A percentile compares a stretch with the other conserved stretches of the same genome.
These are phyloP conservation scores for Syngnathus floridae DNA, from an alignment of 2,113 vertebrate genomes.

Conservation along the genomic window DNA sequence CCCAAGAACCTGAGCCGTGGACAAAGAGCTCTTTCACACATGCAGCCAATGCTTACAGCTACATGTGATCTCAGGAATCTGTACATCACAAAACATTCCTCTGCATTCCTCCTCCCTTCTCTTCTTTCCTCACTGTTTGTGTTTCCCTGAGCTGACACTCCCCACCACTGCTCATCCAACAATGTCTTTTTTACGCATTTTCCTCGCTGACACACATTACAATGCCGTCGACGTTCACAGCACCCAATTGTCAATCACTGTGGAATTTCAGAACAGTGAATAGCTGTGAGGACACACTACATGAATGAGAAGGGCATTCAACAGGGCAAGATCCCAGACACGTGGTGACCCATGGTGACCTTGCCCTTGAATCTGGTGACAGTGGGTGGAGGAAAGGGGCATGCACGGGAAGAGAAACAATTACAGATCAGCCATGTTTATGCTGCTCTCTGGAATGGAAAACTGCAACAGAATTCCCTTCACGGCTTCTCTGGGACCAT, in stretches of 20 bases:
- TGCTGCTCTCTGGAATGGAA: neutral
- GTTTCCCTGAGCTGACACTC: conserved; percentile 19
- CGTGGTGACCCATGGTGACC: neutral
- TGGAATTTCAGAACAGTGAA: neutral
- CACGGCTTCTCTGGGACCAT: neutral
- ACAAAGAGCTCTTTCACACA: conserved; percentile 73
- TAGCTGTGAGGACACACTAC: neutral
- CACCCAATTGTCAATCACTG: neutral
- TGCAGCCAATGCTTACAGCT: conserved; percentile 55
- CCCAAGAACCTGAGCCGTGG: conserved; percentile 52
- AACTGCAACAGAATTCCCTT: neutral
- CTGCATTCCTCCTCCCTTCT: conserved; percentile 38
- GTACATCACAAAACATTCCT: conserved; percentile 56
- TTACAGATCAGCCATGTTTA: neutral
- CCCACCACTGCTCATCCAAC: conserved; percentile 24
- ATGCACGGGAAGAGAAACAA: neutral
- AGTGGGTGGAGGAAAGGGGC: neutral
- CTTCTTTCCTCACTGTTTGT: conserved; percentile 24
- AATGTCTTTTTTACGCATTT: conserved; percentile 15
- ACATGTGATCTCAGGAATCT: conserved; percentile 68
- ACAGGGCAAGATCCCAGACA: conserved; percentile 1
- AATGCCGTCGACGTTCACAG: neutral
- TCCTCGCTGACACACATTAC: neutral
- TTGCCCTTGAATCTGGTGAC: neutral
- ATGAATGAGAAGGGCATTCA: neutral